These are phyloP conservation scores for Clarias macrocephalus DNA, from an alignment of 2,113 vertebrate genomes.

Conservation along the genomic window DNA sequence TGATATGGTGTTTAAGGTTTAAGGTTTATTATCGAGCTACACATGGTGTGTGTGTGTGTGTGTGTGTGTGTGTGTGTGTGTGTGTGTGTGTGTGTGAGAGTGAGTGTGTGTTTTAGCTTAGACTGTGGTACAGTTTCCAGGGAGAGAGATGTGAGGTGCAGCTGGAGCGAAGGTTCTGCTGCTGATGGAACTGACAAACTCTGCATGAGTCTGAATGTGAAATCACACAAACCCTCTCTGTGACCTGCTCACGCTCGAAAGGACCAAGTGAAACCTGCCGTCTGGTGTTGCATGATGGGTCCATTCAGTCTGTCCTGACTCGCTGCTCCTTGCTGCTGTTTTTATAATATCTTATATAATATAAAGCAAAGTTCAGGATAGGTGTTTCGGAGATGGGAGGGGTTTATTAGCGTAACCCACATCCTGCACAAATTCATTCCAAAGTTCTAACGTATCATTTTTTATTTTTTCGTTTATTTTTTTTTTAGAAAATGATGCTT, in stretches of 20 bases:
- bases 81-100: no score
- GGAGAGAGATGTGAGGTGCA: background rate
- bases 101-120: no score
- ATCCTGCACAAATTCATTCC: background rate
- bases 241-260: background rate
- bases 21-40: background rate
- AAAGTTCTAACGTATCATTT: background rate
- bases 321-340: no score
- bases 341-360: no score
- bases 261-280: background rate
- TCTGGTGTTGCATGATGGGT: background rate
- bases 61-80: no score
- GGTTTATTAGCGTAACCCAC: no score
- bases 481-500: background rate
- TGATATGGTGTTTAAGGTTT: background rate
- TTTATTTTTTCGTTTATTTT: no score
- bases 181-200: background rate
- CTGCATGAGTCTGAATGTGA: background rate
- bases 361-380: background rate
- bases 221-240: background rate
- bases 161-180: background rate
- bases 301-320: background rate
- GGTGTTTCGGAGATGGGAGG: no score
- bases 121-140: background rate
- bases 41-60: no score